Evolutionary conservation across 2,113 vertebrate species (phyloP), one percentile per base, ranked within the genome.

Genomic region (Sinocyclocheilus maitianheensis): DNA sequence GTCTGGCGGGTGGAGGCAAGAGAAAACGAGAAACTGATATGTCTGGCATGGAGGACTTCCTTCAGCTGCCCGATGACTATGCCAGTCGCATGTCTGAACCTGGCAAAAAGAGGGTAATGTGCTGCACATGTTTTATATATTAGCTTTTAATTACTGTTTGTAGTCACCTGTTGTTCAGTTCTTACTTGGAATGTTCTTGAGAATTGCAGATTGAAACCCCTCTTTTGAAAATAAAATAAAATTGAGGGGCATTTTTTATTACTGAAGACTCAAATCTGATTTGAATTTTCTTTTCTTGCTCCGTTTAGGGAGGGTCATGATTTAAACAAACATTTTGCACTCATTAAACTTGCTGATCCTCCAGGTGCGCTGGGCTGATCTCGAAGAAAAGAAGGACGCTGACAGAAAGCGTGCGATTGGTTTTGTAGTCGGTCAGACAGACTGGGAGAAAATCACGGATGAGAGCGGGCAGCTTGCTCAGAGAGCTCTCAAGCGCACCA

Each of bases 361-460:
- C 0, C 93, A 99, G 98, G 98, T 99, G 87, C 96, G 98, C 86
- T 99, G 98, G 98, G 98, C 98, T 71, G 98, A 99, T 91, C 96
- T 99, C 30, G 98, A 99, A 94, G 98, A 99, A 91, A 96, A 99
- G 93, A 99, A 99, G 91, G 97, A 99, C 14, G 98, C 97, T 9
- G 98, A 99, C 92, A 93, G 98, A 85, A 99, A 99, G 91, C 97
- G 98, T 30, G 98, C 98, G 37, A 99, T 99, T 26, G 98, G 98
- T 89, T 99, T 99, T 95, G 97, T 99, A 87, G 97, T 99, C 90
- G 98, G 98, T 93, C 98, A 99, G 89, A 99, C 98, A 0, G 98
- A 99, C 83, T 99, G 98, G 98, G 98, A 99, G 92, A 98, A 97
- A 94, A 99, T 99, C 93, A 99, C 98, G 37, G 98, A 99, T 85